These are phyloP conservation scores for Disparrhopalites patrizii DNA, from an alignment of 2,888 invertebrate species.

Conservation along the genomic window DNA sequence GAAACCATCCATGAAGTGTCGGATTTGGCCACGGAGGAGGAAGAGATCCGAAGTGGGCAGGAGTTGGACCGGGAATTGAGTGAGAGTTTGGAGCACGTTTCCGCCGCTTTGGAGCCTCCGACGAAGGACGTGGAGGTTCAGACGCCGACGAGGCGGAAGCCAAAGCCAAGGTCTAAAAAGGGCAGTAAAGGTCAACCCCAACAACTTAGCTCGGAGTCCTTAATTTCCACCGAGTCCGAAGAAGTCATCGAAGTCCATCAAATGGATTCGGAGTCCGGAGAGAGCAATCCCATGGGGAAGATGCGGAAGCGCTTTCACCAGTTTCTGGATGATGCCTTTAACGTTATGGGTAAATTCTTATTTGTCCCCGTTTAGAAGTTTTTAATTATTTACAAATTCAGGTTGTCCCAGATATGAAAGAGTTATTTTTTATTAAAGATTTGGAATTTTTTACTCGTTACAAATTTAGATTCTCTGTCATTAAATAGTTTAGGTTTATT, in stretches of 20 bases:
- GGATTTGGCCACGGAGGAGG: background rate
- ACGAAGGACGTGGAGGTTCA: constrained; percentile 24
- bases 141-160: constrained; percentile 26
- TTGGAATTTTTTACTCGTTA: too few relatives aligned
- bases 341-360: constrained; percentile 53
- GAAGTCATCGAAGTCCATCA: constrained; percentile 27
- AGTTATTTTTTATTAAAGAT: background rate
- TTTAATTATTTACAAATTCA: background rate
- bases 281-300: constrained; percentile 46
- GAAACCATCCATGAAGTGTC: background rate
- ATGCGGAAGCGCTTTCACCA: constrained; percentile 70
- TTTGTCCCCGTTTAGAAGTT: background rate
- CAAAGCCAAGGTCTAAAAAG: constrained; percentile 24
- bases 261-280: constrained; percentile 17
- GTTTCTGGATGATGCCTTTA: constrained; percentile 73
- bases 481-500: too few relatives aligned
- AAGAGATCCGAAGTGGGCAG: background rate
- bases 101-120: constrained; percentile 14
- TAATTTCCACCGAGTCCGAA: constrained; percentile 29
- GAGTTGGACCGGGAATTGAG: constrained; percentile 39
- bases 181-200: constrained; percentile 5
- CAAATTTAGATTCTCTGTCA: too few relatives aligned
- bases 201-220: constrained; percentile 28
- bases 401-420: background rate
- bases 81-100: constrained; percentile 32